Percentiles rank a stretch among this genome's conserved stretches.
phyloP scores from a whole-genome alignment of 1,140 invertebrate species.

The Drosophila chauvacae region DNA sequence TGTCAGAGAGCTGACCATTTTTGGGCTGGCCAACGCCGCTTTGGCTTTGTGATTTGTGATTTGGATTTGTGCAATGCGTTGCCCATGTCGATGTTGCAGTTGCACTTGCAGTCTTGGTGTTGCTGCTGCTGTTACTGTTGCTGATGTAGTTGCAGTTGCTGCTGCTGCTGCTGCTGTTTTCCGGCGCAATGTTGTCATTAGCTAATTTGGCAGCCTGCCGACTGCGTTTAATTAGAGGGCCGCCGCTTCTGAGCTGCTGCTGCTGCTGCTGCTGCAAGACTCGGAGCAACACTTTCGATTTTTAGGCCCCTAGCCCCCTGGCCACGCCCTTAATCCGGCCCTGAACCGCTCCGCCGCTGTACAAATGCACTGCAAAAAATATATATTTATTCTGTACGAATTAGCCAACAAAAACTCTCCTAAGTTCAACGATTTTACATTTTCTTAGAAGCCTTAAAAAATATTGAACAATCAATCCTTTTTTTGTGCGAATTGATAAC shows the following conservation, averaged over 20 bases:
- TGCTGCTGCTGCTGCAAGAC: conserved; percentile 20
- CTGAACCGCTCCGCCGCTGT: background rate
- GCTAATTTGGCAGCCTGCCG: conserved; percentile 74
- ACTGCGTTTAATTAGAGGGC: conserved; percentile 72
- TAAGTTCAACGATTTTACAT: background rate
- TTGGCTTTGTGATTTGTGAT: conserved; percentile 52
- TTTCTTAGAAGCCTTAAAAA: background rate
- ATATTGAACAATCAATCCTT: too few species aligned
- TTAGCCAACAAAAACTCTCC: background rate
- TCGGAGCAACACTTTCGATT: conserved; percentile 74
- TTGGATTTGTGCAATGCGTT: conserved; percentile 54
- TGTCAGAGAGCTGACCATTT: conserved; percentile 76
- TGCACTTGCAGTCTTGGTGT: conserved; percentile 6
- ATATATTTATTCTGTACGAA: background rate
- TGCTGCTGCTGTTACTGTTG: background rate
- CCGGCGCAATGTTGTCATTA: conserved; percentile 65
- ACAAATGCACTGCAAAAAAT: background rate
- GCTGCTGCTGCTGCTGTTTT: conserved; percentile 18
- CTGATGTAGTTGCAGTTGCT: conserved; percentile 1
- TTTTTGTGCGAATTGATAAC: background rate
- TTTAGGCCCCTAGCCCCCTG: conserved; percentile 23
- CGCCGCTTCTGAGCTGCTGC: conserved; percentile 32
- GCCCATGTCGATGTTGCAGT: conserved; percentile 23
- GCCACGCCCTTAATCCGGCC: conserved; percentile 46
- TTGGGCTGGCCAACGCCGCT: conserved; percentile 45